phyloP scores from a whole-genome alignment of 2,888 invertebrate genomes.

The Acholoe squamosa region DNA sequence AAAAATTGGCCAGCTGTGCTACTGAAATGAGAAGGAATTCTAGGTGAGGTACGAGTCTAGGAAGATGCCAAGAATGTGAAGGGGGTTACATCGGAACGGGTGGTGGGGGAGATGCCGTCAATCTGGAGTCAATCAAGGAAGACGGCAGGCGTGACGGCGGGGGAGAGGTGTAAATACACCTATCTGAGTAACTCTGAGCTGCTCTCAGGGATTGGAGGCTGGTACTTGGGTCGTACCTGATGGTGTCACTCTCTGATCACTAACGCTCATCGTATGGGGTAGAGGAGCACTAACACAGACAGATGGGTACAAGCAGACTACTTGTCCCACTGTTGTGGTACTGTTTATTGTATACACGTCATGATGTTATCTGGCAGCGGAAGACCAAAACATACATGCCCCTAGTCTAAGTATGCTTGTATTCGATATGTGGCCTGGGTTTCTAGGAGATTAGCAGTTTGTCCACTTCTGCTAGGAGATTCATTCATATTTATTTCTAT shows the following conservation, averaged over 20 bases:
- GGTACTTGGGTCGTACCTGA: background rate
- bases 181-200: background rate
- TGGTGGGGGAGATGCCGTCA: background rate
- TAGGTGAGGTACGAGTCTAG: background rate
- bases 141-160: constrained; percentile 38
- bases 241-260: constrained; percentile 33
- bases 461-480: no score
- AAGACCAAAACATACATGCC: no score
- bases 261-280: background rate
- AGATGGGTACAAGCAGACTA: background rate
- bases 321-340: background rate
- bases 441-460: no score
- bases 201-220: background rate
- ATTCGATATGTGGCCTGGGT: no score
- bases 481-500: no score
- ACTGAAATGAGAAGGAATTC: background rate
- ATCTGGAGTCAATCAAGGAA: constrained; percentile 36
- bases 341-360: background rate
- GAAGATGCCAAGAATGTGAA: background rate
- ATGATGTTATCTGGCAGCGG: no score
- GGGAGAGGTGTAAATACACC: constrained; percentile 3
- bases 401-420: no score
- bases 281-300: constrained; percentile 17
- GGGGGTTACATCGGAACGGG: background rate
- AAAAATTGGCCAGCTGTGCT: background rate